Evolutionary conservation across 2,888 invertebrate genomes (phyloP), one percentile per base, ranked within the genome.

Genomic region (Melitaea athalia): DNA sequence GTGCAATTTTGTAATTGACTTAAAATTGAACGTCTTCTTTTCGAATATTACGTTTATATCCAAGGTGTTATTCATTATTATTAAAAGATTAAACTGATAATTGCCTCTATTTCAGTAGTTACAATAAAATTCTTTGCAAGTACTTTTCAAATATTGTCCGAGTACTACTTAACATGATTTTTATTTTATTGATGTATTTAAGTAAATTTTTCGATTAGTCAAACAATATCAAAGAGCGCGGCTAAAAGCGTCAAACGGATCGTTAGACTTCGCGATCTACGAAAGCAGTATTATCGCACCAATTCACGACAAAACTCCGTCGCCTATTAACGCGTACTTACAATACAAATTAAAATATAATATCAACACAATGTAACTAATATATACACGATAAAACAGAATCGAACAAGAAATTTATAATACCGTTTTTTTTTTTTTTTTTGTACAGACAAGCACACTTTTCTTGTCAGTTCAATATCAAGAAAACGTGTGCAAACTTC

Each of bases 341-440:
- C 74, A 79, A 79, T 79, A 77, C 74, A 77, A 78, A 71, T 77
- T 76, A 76, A 70, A 73, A 72, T 69, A 72, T 77, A 77, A 81
- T 81, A 81, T 81, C 78, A 82, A 82, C 80, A 80, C 77, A 78
- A 70, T 64, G 72, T 77, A 79, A 78, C 77, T 81, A 80, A 76
- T 81, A 83, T 81, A 76, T 81, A 84, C 82, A 83, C 61, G 73
- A 76, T 66, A 31, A 68, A 70, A 65, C 50, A 49, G 69, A 66
- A 43, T 62, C 53, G 53, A 65, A 71, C 66, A 65, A 65, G 50
- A 50, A 63, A 64, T 61, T 60, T 63, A 50, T 57, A 61, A 69
- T 52, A 67, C 57, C 33, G 17, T 59, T 61, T 55, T 61, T 53
- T 53, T 45, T 62, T 38, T 17, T 47, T 24, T 45, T 43, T 7